phyloP scores from a whole-genome alignment of 2,797 vertebrate species.

The Scleropages formosus region DNA sequence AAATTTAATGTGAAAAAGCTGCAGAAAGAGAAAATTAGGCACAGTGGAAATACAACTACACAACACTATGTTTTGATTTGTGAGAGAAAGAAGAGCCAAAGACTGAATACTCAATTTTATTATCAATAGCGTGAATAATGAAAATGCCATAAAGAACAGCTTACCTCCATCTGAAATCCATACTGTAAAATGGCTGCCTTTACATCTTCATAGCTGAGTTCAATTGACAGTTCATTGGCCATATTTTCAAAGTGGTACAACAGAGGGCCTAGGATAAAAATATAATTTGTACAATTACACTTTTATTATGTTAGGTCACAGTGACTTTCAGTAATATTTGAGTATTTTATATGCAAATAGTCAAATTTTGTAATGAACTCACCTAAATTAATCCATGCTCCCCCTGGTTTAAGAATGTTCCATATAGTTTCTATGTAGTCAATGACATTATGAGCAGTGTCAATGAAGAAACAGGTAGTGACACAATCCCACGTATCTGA shows the following conservation, averaged over 20 bases:
- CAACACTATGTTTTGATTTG: background rate
- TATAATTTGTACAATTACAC: background rate
- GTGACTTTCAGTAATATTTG: background rate
- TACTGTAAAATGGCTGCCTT: slow-evolving; percentile 82
- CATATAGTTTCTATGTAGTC: slow-evolving; percentile 98
- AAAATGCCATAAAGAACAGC: slow-evolving; percentile 3
- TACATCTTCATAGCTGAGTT: slow-evolving; percentile 95
- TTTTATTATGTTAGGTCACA: background rate
- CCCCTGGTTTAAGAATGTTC: slow-evolving; percentile 97
- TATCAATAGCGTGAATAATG: background rate
- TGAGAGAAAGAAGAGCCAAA: background rate
- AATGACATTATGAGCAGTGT: slow-evolving; percentile 96
- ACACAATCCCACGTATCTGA: slow-evolving; percentile 94
- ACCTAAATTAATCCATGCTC: slow-evolving; percentile 98
- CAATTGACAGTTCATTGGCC: slow-evolving; percentile 95
- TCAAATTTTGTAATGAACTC: slow-evolving; percentile 52
- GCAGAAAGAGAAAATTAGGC: background rate
- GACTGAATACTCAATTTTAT: background rate
- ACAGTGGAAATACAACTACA: too few relatives aligned
- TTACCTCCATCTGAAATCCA: slow-evolving; percentile 92
- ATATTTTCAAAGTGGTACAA: slow-evolving; percentile 98
- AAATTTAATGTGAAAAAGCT: background rate
- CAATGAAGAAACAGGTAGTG: slow-evolving; percentile 97
- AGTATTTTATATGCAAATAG: background rate
- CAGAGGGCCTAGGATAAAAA: slow-evolving; percentile 77